These are phyloP conservation scores for Pristionchus japonicus DNA, from an alignment of 2,888 invertebrate species.

Conservation along the genomic window DNA sequence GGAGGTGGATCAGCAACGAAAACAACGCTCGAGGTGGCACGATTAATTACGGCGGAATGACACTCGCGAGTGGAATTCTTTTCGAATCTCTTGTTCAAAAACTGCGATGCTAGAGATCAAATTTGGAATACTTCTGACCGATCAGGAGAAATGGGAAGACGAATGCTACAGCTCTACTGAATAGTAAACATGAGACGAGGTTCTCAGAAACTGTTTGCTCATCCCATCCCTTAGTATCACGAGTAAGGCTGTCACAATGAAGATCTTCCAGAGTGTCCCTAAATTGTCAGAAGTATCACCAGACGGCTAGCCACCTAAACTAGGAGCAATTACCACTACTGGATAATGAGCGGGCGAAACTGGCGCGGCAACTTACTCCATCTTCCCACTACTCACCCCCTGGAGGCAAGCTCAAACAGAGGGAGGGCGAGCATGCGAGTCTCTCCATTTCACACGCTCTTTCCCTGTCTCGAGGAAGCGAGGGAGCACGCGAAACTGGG, in stretches of 20 bases:
- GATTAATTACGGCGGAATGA: not conserved
- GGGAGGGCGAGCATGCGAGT: no score
- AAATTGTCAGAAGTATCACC: not conserved
- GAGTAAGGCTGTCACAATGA: not conserved
- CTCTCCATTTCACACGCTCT: not conserved
- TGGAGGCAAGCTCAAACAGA: conserved; percentile 7
- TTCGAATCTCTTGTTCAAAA: no score
- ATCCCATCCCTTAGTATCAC: not conserved
- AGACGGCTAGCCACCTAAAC: not conserved
- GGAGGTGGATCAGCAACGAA: not conserved
- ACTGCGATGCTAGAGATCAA: no score
- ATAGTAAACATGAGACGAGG: not conserved
- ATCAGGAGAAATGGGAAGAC: no score
- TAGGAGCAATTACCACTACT: not conserved
- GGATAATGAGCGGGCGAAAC: not conserved
- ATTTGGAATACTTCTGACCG: no score
- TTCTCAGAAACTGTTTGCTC: not conserved
- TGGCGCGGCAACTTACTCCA: not conserved
- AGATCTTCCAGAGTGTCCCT: no score
- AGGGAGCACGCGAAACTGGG: not conserved
- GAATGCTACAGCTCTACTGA: no score
- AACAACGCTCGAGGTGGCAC: not conserved
- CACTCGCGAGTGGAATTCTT: not conserved
- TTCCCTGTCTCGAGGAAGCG: not conserved
- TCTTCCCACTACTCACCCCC: not conserved